A percentile compares a stretch with the other conserved stretches of the same genome.
phyloP scores from a whole-genome alignment of 2,113 vertebrate species.

The Poicephalus gulielmi region DNA sequence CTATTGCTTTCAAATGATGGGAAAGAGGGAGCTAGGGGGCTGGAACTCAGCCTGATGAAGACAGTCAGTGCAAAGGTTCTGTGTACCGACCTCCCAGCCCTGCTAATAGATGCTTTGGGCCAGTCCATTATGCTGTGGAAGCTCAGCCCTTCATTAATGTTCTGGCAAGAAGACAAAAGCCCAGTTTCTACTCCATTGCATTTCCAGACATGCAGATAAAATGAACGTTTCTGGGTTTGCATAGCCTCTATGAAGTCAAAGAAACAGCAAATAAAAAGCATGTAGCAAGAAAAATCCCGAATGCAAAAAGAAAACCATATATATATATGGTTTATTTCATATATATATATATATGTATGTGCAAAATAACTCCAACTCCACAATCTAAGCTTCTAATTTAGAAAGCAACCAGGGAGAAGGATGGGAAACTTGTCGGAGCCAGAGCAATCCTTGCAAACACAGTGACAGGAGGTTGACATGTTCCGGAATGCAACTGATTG shows the following conservation, averaged over 20 bases:
- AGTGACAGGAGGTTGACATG: slow-evolving; percentile 16
- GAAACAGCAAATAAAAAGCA: neutral
- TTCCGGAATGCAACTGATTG: slow-evolving; percentile 19
- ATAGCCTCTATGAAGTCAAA: neutral
- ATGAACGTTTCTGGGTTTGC: neutral
- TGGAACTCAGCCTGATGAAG: slow-evolving; percentile 10
- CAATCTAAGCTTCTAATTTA: slow-evolving; percentile 10
- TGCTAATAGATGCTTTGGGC: slow-evolving; percentile 1
- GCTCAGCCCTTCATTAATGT: neutral
- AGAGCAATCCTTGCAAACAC: neutral
- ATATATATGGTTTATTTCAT: neutral
- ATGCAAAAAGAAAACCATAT: neutral
- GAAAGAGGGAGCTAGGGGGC: neutral
- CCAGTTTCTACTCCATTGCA: neutral
- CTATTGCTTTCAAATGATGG: neutral
- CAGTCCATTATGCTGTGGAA: neutral
- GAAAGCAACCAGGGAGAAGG: slow-evolving; percentile 1
- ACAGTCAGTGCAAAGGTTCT: neutral
- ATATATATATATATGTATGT: neutral
- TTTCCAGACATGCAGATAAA: slow-evolving; percentile 29
- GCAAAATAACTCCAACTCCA: neutral
- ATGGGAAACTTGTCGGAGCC: neutral
- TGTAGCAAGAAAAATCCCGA: neutral
- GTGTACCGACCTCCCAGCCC: neutral
- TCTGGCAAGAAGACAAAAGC: slow-evolving; percentile 24